Evolutionary conservation across 2,797 vertebrate species (phyloP).

Genomic region (Cuniculus paca): DNA sequence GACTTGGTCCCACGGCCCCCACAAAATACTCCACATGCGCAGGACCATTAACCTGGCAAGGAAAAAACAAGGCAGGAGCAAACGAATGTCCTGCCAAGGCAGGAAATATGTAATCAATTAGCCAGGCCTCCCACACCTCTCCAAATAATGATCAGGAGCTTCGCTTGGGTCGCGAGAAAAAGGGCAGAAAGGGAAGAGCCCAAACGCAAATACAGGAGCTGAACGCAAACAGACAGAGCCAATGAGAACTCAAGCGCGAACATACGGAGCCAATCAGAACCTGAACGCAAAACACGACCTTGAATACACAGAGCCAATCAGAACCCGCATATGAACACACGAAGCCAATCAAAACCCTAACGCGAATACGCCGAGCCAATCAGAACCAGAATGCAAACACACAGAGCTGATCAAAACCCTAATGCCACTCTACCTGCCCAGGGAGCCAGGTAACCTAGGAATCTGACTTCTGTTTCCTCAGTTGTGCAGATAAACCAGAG

Average conservation of each 20-base stretch:
- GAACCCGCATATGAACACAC: not conserved
- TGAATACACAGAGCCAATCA: fast-evolving
- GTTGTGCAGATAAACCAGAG: fast-evolving
- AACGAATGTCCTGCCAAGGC: constrained; percentile 68
- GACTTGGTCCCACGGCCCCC: not conserved
- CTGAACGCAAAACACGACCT: too few species aligned
- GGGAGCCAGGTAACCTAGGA: fast-evolving
- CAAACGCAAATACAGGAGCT: not conserved
- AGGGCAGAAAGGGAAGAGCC: fast-evolving
- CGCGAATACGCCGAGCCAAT: not conserved
- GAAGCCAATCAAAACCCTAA: not conserved
- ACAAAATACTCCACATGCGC: not conserved
- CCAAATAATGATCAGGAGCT: constrained; percentile 78
- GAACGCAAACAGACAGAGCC: not conserved
- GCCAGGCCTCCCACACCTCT: constrained; percentile 71
- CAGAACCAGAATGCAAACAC: not conserved
- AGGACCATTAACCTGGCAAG: not conserved
- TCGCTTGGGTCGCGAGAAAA: constrained; percentile 57
- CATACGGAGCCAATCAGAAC: not conserved
- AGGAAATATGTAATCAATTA: constrained; percentile 80
- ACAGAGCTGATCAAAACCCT: not conserved
- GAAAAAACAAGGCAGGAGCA: not conserved
- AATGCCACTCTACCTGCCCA: not conserved
- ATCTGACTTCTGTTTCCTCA: fast-evolving
- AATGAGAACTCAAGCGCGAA: not conserved